Evolutionary conservation across 2,888 invertebrate genomes (phyloP).

Genomic region (Camptogramma bilineatum): DNA sequence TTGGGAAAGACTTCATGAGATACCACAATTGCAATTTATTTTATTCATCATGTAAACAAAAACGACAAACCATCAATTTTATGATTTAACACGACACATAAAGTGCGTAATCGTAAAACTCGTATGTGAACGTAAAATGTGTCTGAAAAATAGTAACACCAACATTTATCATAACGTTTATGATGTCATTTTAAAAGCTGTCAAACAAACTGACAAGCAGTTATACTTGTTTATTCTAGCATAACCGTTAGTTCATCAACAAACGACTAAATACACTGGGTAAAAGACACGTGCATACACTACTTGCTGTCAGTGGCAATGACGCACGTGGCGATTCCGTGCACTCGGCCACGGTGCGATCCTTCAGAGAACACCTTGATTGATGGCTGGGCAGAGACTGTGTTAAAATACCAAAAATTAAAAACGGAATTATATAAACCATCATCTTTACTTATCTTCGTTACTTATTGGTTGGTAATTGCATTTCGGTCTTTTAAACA

Average conservation of each 20-base stretch:
- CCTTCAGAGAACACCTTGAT: too few relatives aligned
- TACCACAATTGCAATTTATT: not conserved
- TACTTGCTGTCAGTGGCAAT: too few relatives aligned
- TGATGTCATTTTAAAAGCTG: slow-evolving; percentile 37
- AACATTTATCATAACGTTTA: slow-evolving; percentile 37
- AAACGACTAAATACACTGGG: slow-evolving; percentile 5
- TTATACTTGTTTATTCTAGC: slow-evolving; percentile 7
- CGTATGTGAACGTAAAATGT: not conserved
- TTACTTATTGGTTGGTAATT: too few relatives aligned
- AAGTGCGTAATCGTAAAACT: slow-evolving; percentile 19
- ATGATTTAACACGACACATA: slow-evolving; percentile 5
- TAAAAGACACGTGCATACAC: not conserved
- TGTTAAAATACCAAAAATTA: too few relatives aligned
- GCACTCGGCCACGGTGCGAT: too few relatives aligned
- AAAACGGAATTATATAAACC: too few relatives aligned
- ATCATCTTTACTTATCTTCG: too few relatives aligned
- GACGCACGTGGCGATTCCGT: too few relatives aligned
- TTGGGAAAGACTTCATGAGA: not conserved
- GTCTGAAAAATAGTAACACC: slow-evolving; percentile 14
- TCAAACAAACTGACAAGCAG: slow-evolving; percentile 41
- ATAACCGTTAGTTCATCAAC: slow-evolving; percentile 7
- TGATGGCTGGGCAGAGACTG: too few relatives aligned
- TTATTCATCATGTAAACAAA: not conserved
- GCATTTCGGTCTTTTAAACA: too few relatives aligned
- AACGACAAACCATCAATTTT: slow-evolving; percentile 3